These are phyloP conservation scores for Oligia strigilis DNA, from an alignment of 2,888 invertebrate genomes.

Conservation along the genomic window DNA sequence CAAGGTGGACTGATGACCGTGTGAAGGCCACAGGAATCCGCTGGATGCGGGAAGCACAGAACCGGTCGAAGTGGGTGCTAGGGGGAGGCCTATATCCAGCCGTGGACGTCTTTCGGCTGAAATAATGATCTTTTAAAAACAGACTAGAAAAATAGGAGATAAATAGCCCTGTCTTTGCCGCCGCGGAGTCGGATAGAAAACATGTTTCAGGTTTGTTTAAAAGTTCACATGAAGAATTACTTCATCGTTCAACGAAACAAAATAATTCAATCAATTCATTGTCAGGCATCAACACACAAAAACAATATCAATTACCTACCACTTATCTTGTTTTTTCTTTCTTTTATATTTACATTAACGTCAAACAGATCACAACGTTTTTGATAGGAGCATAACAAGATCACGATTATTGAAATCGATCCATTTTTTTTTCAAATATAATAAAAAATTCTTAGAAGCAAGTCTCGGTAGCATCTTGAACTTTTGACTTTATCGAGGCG, in stretches of 20 bases:
- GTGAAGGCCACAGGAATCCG: too few relatives aligned
- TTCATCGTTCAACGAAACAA: background rate
- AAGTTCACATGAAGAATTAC: background rate
- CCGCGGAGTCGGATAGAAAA: background rate
- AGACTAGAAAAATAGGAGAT: background rate
- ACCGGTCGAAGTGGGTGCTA: too few relatives aligned
- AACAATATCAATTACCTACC: conserved; percentile 31
- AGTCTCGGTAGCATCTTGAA: conserved; percentile 30
- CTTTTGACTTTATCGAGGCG: conserved; percentile 18
- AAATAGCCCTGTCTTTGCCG: background rate
- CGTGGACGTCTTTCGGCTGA: too few relatives aligned
- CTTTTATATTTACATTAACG: conserved; percentile 30
- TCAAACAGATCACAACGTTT: conserved; percentile 32
- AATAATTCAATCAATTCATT: conserved; percentile 4
- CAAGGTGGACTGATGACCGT: too few relatives aligned
- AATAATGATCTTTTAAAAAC: too few relatives aligned
- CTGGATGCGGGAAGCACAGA: too few relatives aligned
- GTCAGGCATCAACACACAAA: conserved; percentile 9
- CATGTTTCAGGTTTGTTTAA: background rate
- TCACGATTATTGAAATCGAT: conserved; percentile 21
- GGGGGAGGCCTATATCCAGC: too few relatives aligned
- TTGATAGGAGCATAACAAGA: conserved; percentile 17
- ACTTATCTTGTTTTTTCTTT: conserved; percentile 7
- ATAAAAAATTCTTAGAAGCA: background rate
- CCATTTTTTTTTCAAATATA: conserved; percentile 14